Percentiles rank a stretch among this genome's conserved stretches.
Conservation (phyloP, 2,888 invertebrate species). For the Sinhomidia bicolor region DNA sequence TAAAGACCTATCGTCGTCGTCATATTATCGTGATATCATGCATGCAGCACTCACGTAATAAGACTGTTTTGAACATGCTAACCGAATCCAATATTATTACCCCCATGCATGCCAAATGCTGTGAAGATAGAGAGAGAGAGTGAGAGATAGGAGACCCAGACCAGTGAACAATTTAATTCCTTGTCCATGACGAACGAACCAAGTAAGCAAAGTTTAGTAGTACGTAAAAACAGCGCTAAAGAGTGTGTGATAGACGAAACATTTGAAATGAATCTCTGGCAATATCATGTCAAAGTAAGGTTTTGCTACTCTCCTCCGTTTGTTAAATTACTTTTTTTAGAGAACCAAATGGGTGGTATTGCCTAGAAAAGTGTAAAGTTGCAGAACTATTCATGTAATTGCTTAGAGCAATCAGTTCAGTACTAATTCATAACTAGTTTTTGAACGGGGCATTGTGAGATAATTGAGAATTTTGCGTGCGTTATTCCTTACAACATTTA, state of each 20-base stretch:
- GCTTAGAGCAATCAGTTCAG: too few relatives aligned
- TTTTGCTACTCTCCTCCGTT: too few relatives aligned
- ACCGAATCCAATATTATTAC: background rate
- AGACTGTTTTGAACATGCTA: background rate
- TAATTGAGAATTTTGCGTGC: background rate
- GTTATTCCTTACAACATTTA: background rate
- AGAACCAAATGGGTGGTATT: too few relatives aligned
- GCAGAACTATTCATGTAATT: too few relatives aligned
- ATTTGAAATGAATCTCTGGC: background rate
- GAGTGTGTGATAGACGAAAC: constrained; percentile 24
- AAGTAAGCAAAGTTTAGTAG: background rate
- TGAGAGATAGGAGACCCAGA: background rate
- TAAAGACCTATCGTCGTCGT: background rate
- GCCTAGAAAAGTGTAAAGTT: too few relatives aligned
- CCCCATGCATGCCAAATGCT: background rate
- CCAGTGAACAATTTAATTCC: constrained; percentile 38
- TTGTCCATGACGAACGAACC: constrained; percentile 52
- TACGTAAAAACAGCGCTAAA: background rate
- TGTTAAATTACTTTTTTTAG: too few relatives aligned
- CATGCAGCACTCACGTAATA: background rate
- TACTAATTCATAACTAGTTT: background rate
- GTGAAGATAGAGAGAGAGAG: background rate
- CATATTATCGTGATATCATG: background rate
- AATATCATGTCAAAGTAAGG: too few relatives aligned
- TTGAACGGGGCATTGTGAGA: background rate